Conservation (phyloP, 1,140 invertebrate genomes). For the Coenobita brevimanus region DNA sequence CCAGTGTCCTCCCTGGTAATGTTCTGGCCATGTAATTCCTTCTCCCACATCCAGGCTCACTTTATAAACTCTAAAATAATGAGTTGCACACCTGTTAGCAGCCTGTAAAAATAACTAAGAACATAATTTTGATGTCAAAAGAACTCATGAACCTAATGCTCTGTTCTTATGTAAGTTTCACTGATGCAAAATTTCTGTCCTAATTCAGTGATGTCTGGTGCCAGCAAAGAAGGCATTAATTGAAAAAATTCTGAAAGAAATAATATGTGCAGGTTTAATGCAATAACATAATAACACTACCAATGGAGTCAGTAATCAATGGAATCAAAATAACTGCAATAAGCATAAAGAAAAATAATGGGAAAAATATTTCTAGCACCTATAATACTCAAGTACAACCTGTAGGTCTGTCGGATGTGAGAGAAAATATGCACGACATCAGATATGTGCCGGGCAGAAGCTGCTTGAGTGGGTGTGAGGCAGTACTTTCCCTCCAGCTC, state of each 20-base stretch:
- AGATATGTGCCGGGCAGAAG: conserved; percentile 30
- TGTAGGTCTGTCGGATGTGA: conserved; percentile 70
- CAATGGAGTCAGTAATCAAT: too few species aligned
- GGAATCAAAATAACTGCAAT: neutral
- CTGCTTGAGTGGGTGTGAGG: neutral
- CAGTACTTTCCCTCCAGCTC: conserved; percentile 18
- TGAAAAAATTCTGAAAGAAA: too few species aligned
- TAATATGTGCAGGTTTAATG: too few species aligned
- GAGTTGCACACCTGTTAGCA: neutral
- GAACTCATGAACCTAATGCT: too few species aligned
- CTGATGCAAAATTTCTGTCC: too few species aligned
- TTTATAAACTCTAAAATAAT: conserved; percentile 56
- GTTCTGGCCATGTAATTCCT: conserved; percentile 13
- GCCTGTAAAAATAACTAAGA: neutral
- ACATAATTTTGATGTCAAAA: neutral
- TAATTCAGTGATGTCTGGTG: too few species aligned
- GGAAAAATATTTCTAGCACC: neutral
- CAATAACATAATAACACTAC: too few species aligned
- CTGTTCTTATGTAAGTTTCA: too few species aligned
- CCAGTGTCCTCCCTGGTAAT: conserved; percentile 55
- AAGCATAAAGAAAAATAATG: neutral
- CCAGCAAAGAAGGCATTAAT: too few species aligned
- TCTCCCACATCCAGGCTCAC: neutral
- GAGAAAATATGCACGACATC: conserved; percentile 69
- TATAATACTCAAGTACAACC: too few species aligned